Evolutionary conservation across 1,140 invertebrate species (phyloP), one percentile per base, ranked within the genome.

Genomic region (Pseudomyrmex dendroicus): DNA sequence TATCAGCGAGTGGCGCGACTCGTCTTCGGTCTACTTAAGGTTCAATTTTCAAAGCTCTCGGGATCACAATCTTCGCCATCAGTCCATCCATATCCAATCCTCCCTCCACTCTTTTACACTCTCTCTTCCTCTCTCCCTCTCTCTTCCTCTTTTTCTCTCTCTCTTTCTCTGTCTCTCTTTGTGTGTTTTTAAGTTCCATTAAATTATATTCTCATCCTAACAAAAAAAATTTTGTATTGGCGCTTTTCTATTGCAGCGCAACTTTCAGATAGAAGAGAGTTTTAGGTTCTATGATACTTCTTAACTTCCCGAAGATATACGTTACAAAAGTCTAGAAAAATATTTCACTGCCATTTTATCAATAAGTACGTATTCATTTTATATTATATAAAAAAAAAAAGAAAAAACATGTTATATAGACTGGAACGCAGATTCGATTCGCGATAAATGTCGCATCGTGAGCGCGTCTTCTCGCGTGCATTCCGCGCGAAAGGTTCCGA

Each of bases 1-100:
- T 78, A 70, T 78, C 64, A n/a, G 25, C 76, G 48, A 78, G 52
- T 59, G 52, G 22, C 48, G 17, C 15, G n/a, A 46, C 50, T 61
- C 63, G 44, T 20, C 63, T 63, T 78, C 82, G 54, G 74, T 76
- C 67, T 76, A 76, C 61, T 88, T 88, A 89, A 88, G 84, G 83
- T 88, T 85, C 80, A 89, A 89, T 89, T 84, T 89, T 84, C 78
- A 85, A 70, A 73, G 84, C 66, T 77, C 57, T 54, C 59, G 63
- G 76, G 83, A 86, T 83, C 80, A 64, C 59, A 22, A 59, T 56
- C 20, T 35, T 80, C 15, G 56, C 35, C 57, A 73, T 88, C 87
- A 82, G 76, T 91, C 61, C 64, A 77, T 85, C 84, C 87, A 50
- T 22, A 48, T n/a, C 64, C 54, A 68, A 46, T n/a, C 48, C 52